Evolutionary conservation across 2,113 vertebrate species (phyloP).

Genomic region (Ia io): DNA sequence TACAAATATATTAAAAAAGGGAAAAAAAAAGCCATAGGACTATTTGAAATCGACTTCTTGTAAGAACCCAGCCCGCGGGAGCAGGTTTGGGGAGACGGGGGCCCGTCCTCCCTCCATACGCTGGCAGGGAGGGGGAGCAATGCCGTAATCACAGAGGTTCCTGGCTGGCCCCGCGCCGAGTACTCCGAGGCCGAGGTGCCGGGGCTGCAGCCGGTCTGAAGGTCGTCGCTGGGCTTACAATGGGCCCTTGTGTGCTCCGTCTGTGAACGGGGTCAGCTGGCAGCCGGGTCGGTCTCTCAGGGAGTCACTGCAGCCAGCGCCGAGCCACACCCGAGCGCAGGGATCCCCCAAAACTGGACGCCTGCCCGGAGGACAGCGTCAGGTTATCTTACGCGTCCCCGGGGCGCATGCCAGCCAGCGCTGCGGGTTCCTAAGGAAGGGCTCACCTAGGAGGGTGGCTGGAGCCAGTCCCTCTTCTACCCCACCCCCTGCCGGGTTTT

Average conservation of each 20-base stretch:
- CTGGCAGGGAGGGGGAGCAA: not conserved
- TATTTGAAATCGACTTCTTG: not conserved
- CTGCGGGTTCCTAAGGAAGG: not conserved
- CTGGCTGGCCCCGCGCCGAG: not conserved
- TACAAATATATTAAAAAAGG: no score
- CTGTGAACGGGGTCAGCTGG: slow-evolving; percentile 29
- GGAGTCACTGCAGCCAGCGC: slow-evolving; percentile 9
- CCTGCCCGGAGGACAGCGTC: not conserved
- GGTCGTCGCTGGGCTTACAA: slow-evolving; percentile 16
- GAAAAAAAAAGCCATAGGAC: not conserved
- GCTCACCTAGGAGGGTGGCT: not conserved
- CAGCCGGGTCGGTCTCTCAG: slow-evolving; percentile 40
- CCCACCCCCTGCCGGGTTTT: not conserved
- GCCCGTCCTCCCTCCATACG: not conserved
- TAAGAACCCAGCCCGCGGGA: not conserved
- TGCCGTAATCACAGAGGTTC: not conserved
- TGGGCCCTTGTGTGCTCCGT: slow-evolving; percentile 36
- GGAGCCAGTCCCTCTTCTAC: not conserved
- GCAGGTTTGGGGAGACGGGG: not conserved
- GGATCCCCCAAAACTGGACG: slow-evolving; percentile 42
- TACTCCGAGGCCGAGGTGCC: not conserved
- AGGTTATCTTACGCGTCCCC: not conserved
- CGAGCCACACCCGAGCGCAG: slow-evolving; percentile 40
- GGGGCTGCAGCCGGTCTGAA: not conserved
- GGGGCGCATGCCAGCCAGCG: not conserved